These are phyloP conservation scores for Sorex araneus DNA, from an alignment of 2,113 vertebrate genomes.

Conservation along the genomic window DNA sequence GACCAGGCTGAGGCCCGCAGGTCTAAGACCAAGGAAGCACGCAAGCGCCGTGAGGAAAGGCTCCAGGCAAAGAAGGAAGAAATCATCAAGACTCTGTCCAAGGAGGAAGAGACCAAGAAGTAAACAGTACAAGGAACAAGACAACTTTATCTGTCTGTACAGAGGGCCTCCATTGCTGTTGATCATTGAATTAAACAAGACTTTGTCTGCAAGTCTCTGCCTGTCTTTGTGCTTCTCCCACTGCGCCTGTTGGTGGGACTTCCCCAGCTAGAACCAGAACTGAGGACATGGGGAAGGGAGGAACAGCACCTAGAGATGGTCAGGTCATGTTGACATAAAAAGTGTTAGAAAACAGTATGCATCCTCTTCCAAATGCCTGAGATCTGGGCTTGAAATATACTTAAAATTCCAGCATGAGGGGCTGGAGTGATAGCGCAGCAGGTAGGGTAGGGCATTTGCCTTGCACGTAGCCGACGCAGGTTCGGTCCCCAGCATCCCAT, in stretches of 20 bases:
- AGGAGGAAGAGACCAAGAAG: conserved; percentile 98
- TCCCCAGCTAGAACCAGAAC: not conserved
- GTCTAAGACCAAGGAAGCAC: conserved; percentile 98
- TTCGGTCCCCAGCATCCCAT: too few species aligned
- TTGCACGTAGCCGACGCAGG: too few species aligned
- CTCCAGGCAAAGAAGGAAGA: conserved; percentile 99
- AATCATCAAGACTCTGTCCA: conserved; percentile 97
- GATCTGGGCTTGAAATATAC: too few species aligned
- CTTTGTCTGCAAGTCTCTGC: not conserved
- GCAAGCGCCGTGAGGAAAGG: conserved; percentile 97
- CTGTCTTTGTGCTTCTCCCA: not conserved
- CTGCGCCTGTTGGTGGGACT: not conserved
- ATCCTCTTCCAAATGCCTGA: too few species aligned
- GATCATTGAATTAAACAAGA: conserved; percentile 75
- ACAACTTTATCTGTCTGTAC: not conserved
- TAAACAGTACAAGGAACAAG: conserved; percentile 79
- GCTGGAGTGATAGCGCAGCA: too few species aligned
- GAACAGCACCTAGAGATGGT: too few species aligned
- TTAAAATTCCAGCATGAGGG: too few species aligned
- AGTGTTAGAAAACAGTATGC: too few species aligned
- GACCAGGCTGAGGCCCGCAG: conserved; percentile 98
- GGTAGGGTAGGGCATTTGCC: too few species aligned
- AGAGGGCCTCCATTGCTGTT: not conserved
- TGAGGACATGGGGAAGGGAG: too few species aligned
- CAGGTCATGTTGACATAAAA: too few species aligned